Evolutionary conservation across 2,113 vertebrate genomes (phyloP).

Genomic region (Notothenia rossii): DNA sequence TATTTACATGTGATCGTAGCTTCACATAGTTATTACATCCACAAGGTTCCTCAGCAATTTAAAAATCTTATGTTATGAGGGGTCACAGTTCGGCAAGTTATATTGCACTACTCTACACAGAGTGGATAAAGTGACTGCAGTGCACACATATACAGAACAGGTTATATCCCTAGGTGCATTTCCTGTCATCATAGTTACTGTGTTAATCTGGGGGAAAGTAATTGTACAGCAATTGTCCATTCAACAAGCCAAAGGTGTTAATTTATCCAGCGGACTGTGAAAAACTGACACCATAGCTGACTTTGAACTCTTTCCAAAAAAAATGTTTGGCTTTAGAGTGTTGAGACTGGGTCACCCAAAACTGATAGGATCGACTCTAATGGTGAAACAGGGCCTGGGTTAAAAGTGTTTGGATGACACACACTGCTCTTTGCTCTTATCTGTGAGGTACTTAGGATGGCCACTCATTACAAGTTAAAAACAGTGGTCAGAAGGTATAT

Average conservation of each 20-base stretch:
- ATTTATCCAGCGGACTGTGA: neutral
- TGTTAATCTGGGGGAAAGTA: neutral
- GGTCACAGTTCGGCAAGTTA: neutral
- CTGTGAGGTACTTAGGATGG: neutral
- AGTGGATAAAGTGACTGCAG: neutral
- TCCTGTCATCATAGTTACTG: neutral
- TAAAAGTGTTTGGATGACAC: constrained; percentile 7
- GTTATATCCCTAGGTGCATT: neutral
- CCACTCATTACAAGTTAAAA: too few relatives aligned
- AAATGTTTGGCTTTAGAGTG: neutral
- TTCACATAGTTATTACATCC: neutral
- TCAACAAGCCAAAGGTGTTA: neutral
- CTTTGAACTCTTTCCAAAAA: neutral
- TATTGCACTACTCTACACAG: neutral
- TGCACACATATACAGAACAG: neutral
- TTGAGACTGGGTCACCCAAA: constrained; percentile 1
- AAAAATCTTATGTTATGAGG: neutral
- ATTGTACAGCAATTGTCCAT: constrained; percentile 7
- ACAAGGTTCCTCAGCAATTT: neutral
- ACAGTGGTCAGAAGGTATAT: neutral
- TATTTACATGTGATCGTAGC: constrained; percentile 8
- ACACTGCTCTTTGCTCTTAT: neutral
- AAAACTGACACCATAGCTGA: constrained; percentile 15
- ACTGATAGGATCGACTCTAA: neutral
- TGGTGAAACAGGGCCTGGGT: neutral